Percentiles rank a stretch among this genome's conserved stretches.
Conservation (phyloP, 2,113 vertebrate species). For the Rhabdomys dilectus region DNA sequence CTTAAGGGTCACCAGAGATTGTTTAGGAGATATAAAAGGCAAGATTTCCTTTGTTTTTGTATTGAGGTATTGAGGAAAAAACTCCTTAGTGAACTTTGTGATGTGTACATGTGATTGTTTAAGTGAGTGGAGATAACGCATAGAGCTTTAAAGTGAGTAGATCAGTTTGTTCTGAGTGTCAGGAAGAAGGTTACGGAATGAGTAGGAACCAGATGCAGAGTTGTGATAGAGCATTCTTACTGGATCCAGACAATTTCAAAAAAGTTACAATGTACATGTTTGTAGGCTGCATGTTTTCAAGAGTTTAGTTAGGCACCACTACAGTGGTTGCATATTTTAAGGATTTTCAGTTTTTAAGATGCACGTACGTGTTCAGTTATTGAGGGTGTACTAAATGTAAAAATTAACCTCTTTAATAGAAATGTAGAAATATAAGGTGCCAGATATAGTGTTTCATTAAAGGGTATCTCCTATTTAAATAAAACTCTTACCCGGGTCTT, state of each 20-base stretch:
- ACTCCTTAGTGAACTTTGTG: neutral
- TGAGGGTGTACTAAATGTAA: slow-evolving; percentile 41
- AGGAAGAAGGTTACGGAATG: slow-evolving; percentile 31
- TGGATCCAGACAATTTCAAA: neutral
- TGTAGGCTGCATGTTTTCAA: slow-evolving; percentile 42
- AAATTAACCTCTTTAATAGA: neutral
- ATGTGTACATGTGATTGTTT: neutral
- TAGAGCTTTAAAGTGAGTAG: neutral
- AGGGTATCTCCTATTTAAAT: neutral
- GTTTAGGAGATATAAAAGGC: neutral
- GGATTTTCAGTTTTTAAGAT: slow-evolving; percentile 27
- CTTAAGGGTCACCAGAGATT: neutral
- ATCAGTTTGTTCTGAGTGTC: neutral
- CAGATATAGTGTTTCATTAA: neutral
- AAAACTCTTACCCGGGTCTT: neutral
- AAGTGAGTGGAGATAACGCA: neutral
- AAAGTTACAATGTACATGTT: slow-evolving; percentile 31
- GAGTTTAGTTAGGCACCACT: neutral
- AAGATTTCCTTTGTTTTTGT: slow-evolving; percentile 61
- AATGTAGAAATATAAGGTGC: neutral
- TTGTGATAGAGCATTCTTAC: neutral
- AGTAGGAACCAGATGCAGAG: slow-evolving; percentile 35
- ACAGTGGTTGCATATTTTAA: slow-evolving; percentile 42
- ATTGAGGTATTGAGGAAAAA: slow-evolving; percentile 29
- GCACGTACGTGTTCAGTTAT: neutral